These are phyloP conservation scores for Drosophila kanekoi DNA, from an alignment of 2,888 invertebrate genomes.

Conservation along the genomic window DNA sequence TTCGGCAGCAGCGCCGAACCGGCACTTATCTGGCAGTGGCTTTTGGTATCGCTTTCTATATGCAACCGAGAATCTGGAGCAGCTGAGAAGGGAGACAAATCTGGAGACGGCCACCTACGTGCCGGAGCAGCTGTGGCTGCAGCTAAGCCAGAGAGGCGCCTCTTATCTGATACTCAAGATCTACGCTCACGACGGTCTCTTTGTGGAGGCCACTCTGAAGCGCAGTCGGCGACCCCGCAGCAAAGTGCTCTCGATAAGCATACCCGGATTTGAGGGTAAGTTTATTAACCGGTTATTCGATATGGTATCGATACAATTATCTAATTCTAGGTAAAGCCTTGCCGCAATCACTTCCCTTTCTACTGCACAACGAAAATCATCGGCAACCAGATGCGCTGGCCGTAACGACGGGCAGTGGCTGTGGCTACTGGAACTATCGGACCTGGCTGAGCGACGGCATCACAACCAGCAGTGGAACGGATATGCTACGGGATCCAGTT, in stretches of 20 bases:
- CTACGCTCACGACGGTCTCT: conserved; percentile 87
- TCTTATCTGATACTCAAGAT: conserved; percentile 86
- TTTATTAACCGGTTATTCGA: background rate
- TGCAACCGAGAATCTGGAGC: conserved; percentile 84
- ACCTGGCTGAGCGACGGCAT: conserved; percentile 87
- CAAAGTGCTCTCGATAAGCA: conserved; percentile 87
- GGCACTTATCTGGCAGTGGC: conserved; percentile 46
- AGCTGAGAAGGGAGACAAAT: conserved; percentile 85
- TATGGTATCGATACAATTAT: background rate
- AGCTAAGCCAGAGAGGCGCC: conserved; percentile 10
- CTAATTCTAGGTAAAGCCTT: conserved; percentile 83
- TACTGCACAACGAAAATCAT: conserved; percentile 81
- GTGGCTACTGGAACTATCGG: conserved; percentile 88
- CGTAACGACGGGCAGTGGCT: conserved; percentile 79
- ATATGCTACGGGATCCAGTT: conserved; percentile 70
- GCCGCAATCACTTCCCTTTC: conserved; percentile 86
- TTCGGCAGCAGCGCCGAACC: conserved; percentile 11
- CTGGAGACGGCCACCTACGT: conserved; percentile 87
- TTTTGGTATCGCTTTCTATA: conserved; percentile 83
- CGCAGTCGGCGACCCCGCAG: conserved; percentile 82
- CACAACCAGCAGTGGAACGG: conserved; percentile 25
- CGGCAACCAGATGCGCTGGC: conserved; percentile 40
- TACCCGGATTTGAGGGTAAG: conserved; percentile 86
- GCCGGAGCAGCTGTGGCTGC: conserved; percentile 85
- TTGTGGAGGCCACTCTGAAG: conserved; percentile 86